Evolutionary conservation across 2,888 invertebrate genomes (phyloP), one percentile per base, ranked within the genome.

Genomic region (Hedya salicella): DNA sequence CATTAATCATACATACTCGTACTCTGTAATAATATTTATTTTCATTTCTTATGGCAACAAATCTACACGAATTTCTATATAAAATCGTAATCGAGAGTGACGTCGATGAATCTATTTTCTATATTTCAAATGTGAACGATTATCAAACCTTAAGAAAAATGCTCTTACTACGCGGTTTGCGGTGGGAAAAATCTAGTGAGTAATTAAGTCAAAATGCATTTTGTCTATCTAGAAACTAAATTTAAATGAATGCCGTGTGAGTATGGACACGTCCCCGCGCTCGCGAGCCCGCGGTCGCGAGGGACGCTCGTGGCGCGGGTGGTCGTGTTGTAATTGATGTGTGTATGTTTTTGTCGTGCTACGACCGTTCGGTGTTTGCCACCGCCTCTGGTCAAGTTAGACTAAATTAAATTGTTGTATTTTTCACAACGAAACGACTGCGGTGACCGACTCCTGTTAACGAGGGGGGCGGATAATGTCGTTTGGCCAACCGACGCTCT

Each of bases 401-500:
- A 83, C 87, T 81, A 89, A 91, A 91, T 91, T 89, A 91, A 90
- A 89, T 89, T 90, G 87, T 88, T 88, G 85, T 88, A 88, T 90
- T 91, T 91, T 90, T 88, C 80, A 81, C 83, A 83, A 82, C 85
- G 82, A 85, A 89, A 89, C 84, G 79, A 85, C 83, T 78, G 77
- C 81, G 78, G 81, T 80, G 78, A 76, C 81, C 75, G 78, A 74
- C 77, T 78, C 75, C 72, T 72, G 79, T 80, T 87, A 87, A 86
- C 86, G 87, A 82, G 80, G 75, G n/a, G 79, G 75, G 77, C 75
- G 78, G 75, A 78, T 86, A 86, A 86, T 84, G 78, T 83, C 81
- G 77, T 88, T 87, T 83, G 76, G 77, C 71, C 75, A 73, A 72
- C 65, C 71, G 71, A 65, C 71, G 71, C 64, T 69, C 69, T 68